phyloP scores from a whole-genome alignment of 2,888 invertebrate genomes.

The Eupithecia pulchellata region DNA sequence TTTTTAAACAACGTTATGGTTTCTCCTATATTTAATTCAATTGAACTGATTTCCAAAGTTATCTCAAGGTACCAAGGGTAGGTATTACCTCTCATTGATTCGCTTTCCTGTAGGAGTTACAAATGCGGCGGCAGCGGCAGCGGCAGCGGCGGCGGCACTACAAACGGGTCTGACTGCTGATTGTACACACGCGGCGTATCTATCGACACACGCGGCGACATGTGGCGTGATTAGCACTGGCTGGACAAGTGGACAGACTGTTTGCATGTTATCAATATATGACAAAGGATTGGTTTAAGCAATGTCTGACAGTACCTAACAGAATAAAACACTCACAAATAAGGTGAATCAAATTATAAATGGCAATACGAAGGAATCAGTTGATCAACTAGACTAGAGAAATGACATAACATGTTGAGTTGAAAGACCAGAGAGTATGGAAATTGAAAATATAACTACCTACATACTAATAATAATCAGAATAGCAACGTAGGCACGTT shows the following conservation, averaged over 20 bases:
- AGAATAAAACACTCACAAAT: no score
- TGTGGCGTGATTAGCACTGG: constrained; percentile 7
- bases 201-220: constrained; percentile 3
- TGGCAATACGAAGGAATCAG: no score
- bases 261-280: not conserved
- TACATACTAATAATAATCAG: no score
- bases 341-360: no score
- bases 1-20: not conserved
- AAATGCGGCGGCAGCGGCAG: no score
- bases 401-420: no score
- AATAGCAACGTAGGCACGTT: no score
- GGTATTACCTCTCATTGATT: not conserved
- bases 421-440: no score
- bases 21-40: not conserved
- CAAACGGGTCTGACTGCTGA: not conserved
- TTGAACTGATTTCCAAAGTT: not conserved
- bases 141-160: not conserved
- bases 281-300: not conserved
- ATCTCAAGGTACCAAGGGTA: not conserved
- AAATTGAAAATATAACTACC: no score
- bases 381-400: no score
- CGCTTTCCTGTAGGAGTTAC: not conserved
- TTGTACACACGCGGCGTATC: not conserved
- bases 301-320: no score
- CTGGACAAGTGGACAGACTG: not conserved